phyloP scores from a whole-genome alignment of 2,113 vertebrate genomes.

The Otolemur garnettii region DNA sequence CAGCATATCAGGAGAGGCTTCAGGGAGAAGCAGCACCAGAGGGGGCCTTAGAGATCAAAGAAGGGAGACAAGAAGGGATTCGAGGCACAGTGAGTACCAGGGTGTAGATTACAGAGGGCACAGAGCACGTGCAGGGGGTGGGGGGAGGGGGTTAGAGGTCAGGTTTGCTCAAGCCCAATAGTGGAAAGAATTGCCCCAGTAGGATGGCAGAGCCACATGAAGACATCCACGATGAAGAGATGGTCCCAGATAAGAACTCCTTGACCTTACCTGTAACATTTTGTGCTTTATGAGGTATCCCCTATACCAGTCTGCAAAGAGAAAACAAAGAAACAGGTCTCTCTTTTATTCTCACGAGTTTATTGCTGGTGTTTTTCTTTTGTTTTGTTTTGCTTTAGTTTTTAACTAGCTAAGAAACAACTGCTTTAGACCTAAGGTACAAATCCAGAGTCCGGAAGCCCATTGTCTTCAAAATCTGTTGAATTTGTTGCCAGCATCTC shows the following conservation, averaged over 20 bases:
- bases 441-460: not conserved
- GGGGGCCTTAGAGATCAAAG: not conserved
- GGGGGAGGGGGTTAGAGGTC: not conserved
- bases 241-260: not conserved
- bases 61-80: not conserved
- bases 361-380: not conserved
- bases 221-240: not conserved
- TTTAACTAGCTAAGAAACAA: slow-evolving; percentile 25
- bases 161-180: not conserved
- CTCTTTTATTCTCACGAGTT: not conserved
- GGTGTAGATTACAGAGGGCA: too few relatives aligned
- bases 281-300: slow-evolving; percentile 93
- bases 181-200: too few relatives aligned
- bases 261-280: slow-evolving; percentile 90
- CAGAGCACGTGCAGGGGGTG: not conserved
- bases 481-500: not conserved
- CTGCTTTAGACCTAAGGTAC: not conserved
- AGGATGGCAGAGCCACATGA: not conserved
- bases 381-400: not conserved
- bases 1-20: not conserved
- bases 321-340: slow-evolving; percentile 56
- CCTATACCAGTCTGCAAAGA: slow-evolving; percentile 94
- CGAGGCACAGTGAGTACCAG: not conserved
- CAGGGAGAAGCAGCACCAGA: not conserved
- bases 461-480: not conserved